A percentile compares a stretch with the other conserved stretches of the same genome.
These are phyloP conservation scores for Pagrus major DNA, from an alignment of 2,113 vertebrate species.

Conservation along the genomic window DNA sequence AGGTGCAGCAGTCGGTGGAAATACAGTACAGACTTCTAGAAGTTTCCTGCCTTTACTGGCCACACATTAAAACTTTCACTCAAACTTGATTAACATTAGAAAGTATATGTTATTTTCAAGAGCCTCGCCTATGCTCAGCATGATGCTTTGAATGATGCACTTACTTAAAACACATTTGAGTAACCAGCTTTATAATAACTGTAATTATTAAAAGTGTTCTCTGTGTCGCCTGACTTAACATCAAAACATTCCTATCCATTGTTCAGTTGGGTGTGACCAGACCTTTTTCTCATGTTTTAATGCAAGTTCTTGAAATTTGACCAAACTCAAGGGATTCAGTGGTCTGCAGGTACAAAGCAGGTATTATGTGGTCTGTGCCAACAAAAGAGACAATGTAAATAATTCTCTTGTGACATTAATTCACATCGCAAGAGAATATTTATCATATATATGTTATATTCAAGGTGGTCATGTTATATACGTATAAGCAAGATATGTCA, in stretches of 20 bases:
- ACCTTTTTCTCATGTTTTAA: background rate
- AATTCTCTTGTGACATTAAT: constrained; percentile 16
- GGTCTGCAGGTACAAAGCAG: constrained; percentile 1
- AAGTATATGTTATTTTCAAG: too few relatives aligned
- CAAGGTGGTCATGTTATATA: too few relatives aligned
- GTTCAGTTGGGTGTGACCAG: background rate
- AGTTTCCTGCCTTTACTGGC: background rate
- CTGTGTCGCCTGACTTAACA: background rate
- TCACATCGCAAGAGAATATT: too few relatives aligned
- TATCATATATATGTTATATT: too few relatives aligned
- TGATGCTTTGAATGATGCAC: background rate
- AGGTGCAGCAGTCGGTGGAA: background rate
- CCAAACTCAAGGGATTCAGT: background rate
- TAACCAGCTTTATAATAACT: too few relatives aligned
- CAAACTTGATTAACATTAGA: too few relatives aligned
- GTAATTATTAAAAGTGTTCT: background rate
- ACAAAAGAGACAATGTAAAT: constrained; percentile 28
- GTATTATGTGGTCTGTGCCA: constrained; percentile 9
- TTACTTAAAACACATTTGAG: background rate
- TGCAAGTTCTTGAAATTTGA: background rate
- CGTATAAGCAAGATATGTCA: too few relatives aligned
- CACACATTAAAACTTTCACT: too few relatives aligned
- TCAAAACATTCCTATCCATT: background rate
- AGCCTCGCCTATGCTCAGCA: background rate
- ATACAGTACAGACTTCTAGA: background rate